Conservation (phyloP, 2,888 invertebrate species). For the Acheta domesticus region DNA sequence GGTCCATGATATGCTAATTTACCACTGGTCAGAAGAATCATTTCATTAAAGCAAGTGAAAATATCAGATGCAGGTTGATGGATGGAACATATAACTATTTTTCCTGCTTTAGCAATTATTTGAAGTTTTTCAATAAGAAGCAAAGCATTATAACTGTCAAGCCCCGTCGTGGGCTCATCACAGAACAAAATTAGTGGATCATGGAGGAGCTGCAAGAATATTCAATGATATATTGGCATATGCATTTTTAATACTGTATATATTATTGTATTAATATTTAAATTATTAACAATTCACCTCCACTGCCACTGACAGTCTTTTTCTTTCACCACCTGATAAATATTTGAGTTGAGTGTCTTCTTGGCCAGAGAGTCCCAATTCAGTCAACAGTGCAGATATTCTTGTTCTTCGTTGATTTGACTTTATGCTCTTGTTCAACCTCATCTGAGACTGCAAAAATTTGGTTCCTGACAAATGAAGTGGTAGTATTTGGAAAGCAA, state of each 20-base stretch:
- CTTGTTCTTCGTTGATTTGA: conserved; percentile 32
- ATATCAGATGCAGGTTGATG: conserved; percentile 56
- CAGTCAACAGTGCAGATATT: conserved; percentile 35
- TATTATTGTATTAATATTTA: too few species aligned
- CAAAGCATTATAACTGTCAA: conserved; percentile 58
- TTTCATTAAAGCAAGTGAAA: conserved; percentile 51
- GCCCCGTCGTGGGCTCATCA: conserved; percentile 57
- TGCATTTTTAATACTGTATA: too few species aligned
- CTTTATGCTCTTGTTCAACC: conserved; percentile 34
- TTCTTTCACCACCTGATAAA: conserved; percentile 59
- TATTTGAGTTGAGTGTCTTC: conserved; percentile 51
- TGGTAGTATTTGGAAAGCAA: too few species aligned
- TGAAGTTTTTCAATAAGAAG: conserved; percentile 51
- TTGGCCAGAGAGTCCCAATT: conserved; percentile 40
- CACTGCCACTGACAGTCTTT: conserved; percentile 56
- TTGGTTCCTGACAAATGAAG: too few species aligned
- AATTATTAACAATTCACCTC: conserved; percentile 45
- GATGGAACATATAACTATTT: conserved; percentile 55
- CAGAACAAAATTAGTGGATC: conserved; percentile 56
- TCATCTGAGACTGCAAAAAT: conserved; percentile 39
- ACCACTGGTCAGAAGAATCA: conserved; percentile 53
- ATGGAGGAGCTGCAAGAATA: conserved; percentile 47
- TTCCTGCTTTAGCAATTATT: conserved; percentile 46
- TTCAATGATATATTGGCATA: background rate
- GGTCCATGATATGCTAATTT: conserved; percentile 48